These are phyloP conservation scores for Perithous albicinctus DNA, from an alignment of 2,888 invertebrate species.

Conservation along the genomic window DNA sequence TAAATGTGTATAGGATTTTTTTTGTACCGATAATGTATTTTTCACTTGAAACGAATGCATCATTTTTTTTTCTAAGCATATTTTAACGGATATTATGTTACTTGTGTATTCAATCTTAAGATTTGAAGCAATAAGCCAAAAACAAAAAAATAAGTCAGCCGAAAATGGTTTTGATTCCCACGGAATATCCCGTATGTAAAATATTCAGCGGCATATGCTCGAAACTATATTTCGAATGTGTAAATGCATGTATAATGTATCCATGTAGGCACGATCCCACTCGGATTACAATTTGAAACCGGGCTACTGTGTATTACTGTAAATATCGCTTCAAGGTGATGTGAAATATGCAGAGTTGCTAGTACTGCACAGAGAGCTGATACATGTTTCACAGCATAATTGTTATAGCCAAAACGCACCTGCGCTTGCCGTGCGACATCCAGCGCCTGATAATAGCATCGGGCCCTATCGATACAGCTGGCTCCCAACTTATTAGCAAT, in stretches of 20 bases:
- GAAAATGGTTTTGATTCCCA: too few relatives aligned
- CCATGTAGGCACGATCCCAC: background rate
- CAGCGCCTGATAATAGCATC: slow-evolving; percentile 95
- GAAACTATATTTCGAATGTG: background rate
- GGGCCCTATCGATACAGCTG: slow-evolving; percentile 93
- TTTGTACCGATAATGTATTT: too few relatives aligned
- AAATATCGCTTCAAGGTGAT: background rate
- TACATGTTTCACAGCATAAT: background rate
- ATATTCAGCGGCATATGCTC: background rate
- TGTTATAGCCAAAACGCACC: slow-evolving; percentile 78
- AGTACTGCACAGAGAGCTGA: background rate
- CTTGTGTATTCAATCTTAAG: too few relatives aligned
- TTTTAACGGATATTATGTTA: too few relatives aligned
- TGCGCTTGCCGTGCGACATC: slow-evolving; percentile 91
- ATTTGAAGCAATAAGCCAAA: too few relatives aligned
- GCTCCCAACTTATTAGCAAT: slow-evolving; percentile 92
- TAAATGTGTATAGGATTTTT: too few relatives aligned
- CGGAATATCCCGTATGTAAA: background rate
- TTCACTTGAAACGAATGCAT: too few relatives aligned
- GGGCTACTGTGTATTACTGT: background rate
- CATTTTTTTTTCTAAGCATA: too few relatives aligned
- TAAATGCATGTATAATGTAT: background rate
- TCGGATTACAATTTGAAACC: background rate
- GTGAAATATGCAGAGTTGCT: background rate
- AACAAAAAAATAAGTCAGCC: too few relatives aligned